Base-by-base conservation (phyloP, 2,797 vertebrate genomes). In the Esox masquinongy region DNA sequence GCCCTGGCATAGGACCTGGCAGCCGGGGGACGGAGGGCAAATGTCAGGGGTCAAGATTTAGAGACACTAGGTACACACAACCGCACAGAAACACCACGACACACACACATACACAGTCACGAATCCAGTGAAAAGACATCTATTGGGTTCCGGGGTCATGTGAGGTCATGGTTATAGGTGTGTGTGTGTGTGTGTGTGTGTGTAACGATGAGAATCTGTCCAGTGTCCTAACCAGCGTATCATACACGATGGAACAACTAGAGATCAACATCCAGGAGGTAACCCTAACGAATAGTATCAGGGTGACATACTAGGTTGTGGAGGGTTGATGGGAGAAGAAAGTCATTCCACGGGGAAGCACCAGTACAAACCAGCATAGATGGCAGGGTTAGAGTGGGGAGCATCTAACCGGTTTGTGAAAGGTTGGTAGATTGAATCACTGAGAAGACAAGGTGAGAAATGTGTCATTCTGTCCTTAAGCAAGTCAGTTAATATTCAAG, bases 151-250 rank as follows among this genome's bases (percentile, higher is more conserved):
- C 12, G 29, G 5, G n/a, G n/a, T n/a, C n/a, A n/a, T n/a, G n/a
- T n/a, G n/a, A n/a, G n/a, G n/a, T n/a, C n/a, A n/a, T n/a, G n/a
- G n/a, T n/a, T n/a, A n/a, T n/a, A n/a, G n/a, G n/a, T n/a, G n/a
- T n/a, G 29, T 31, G 29, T 31, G 29, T 31, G 29, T 31, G 29
- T 3, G n/a, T 56, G 53, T 59, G 56, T 59, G 8, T 26, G n/a
- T 24, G 22, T 61, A 61, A 61, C 56, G 11, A 61, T 61, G n/a
- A 70, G 16, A 82, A 82, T 11, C 78, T 53, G 82, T 76, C 76
- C 80, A 90, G 92, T 91, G 93, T 83, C 90, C 86, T 91, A 91
- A 88, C 87, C 90, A 91, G 84, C 76, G 86, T 88, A 93, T 90
- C 91, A 87, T 88, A 75, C 76, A 76, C 75, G 78, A 77, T 67